Evolutionary conservation across 2,113 vertebrate species (phyloP).

Genomic region (Cottus gobio): DNA sequence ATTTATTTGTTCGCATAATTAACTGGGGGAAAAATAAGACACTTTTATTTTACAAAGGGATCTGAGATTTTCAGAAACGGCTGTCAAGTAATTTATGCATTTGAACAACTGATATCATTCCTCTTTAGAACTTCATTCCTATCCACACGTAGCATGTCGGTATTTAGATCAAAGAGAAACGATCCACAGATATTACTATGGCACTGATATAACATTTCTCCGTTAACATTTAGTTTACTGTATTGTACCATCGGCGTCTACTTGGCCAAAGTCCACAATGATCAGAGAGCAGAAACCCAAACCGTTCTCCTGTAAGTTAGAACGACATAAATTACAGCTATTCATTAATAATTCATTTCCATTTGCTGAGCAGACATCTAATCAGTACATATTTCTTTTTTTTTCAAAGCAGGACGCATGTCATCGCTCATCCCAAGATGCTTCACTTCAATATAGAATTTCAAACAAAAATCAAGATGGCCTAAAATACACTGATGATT

Average conservation of each 20-base stretch:
- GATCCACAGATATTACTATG: not conserved
- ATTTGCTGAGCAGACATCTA: not conserved
- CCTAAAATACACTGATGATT: not conserved
- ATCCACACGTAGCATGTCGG: constrained; percentile 14
- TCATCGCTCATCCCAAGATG: not conserved
- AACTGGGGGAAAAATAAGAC: not conserved
- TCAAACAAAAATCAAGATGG: not conserved
- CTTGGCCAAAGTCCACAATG: not conserved
- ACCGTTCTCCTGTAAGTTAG: not conserved
- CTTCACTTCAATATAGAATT: not conserved
- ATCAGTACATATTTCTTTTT: not conserved
- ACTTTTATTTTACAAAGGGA: constrained; percentile 19
- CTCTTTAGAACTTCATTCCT: constrained; percentile 15
- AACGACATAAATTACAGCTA: not conserved
- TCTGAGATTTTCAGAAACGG: constrained; percentile 38
- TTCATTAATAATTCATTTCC: not conserved
- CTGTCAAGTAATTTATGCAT: constrained; percentile 31
- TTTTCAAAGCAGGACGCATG: not conserved
- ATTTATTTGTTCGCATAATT: constrained; percentile 60
- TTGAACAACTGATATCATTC: constrained; percentile 13
- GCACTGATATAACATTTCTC: not conserved
- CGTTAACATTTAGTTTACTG: not conserved
- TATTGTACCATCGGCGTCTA: not conserved
- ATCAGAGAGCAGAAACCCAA: not conserved
- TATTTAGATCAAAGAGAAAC: constrained; percentile 31